Evolutionary conservation across 2,888 invertebrate genomes (phyloP), one percentile per base, ranked within the genome.

Genomic region (Cerastis rubricosa): DNA sequence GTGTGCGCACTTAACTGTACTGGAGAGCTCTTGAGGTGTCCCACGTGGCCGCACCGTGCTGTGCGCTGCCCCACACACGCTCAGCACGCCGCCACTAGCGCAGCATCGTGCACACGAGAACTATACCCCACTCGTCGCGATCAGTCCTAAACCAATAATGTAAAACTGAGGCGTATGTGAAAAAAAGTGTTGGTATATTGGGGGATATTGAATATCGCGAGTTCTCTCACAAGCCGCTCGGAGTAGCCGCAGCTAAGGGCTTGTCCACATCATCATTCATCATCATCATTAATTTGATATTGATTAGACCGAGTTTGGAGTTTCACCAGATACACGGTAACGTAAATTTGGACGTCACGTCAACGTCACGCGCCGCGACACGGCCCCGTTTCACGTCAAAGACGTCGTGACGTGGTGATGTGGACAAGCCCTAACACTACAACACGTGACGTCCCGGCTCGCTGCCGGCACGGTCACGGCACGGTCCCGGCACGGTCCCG

Each of bases 351-450:
- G n/a, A n/a, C n/a, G n/a, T n/a, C n/a, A n/a, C n/a, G n/a, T n/a
- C n/a, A n/a, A n/a, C n/a, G n/a, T n/a, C n/a, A n/a, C n/a, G n/a
- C n/a, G n/a, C n/a, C n/a, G n/a, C n/a, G n/a, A n/a, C n/a, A n/a
- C n/a, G n/a, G n/a, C n/a, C n/a, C n/a, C n/a, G n/a, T n/a, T n/a
- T n/a, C n/a, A n/a, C n/a, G n/a, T n/a, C n/a, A n/a, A n/a, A n/a
- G n/a, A n/a, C n/a, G n/a, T n/a, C n/a, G n/a, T n/a, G n/a, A n/a
- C n/a, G n/a, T n/a, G n/a, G n/a, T n/a, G n/a, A n/a, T n/a, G n/a
- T n/a, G n/a, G n/a, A n/a, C n/a, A n/a, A n/a, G n/a, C n/a, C n/a
- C 59, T 29, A 19, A 68, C 47, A 64, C 64, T 74, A 68, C 68
- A 74, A 57, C 63, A 68, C n/a, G 22, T 54, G 61, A 43, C 22